Conservation (phyloP, 2,888 invertebrate genomes). For the Brachycybe producta region DNA sequence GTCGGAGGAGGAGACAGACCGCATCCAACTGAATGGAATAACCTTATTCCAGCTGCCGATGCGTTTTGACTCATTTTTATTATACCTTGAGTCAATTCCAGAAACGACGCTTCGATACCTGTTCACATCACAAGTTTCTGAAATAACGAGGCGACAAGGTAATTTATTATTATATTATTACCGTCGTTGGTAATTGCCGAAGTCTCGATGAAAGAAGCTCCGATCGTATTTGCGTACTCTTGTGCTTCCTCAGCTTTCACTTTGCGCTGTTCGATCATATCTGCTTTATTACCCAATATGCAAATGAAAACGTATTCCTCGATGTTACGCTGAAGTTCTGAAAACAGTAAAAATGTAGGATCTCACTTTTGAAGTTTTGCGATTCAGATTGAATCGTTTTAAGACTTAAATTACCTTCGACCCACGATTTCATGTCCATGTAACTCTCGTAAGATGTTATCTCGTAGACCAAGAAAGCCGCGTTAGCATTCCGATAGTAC, state of each 20-base stretch:
- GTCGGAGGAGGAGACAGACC: too few relatives aligned
- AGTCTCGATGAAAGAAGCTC: conserved; percentile 71
- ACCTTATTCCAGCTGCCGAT: too few relatives aligned
- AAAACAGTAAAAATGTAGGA: conserved; percentile 23
- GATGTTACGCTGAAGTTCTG: conserved; percentile 51
- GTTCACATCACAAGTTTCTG: neutral
- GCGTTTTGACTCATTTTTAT: neutral
- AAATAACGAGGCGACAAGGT: neutral
- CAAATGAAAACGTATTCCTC: conserved; percentile 64
- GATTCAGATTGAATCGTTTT: neutral
- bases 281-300: conserved; percentile 74
- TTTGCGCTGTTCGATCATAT: conserved; percentile 50
- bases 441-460: conserved; percentile 63
- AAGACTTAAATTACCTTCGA: conserved; percentile 42
- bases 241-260: conserved; percentile 52
- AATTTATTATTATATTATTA: conserved; percentile 29
- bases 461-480: conserved; percentile 75
- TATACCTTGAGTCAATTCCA: neutral
- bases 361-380: neutral
- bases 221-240: conserved; percentile 63
- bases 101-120: neutral
- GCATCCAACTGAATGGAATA: too few relatives aligned
- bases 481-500: conserved; percentile 86
- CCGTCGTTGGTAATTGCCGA: conserved; percentile 63
- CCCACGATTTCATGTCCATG: conserved; percentile 70